Evolutionary conservation across 1,140 invertebrate species (phyloP).

Genomic region (Musca domestica): DNA sequence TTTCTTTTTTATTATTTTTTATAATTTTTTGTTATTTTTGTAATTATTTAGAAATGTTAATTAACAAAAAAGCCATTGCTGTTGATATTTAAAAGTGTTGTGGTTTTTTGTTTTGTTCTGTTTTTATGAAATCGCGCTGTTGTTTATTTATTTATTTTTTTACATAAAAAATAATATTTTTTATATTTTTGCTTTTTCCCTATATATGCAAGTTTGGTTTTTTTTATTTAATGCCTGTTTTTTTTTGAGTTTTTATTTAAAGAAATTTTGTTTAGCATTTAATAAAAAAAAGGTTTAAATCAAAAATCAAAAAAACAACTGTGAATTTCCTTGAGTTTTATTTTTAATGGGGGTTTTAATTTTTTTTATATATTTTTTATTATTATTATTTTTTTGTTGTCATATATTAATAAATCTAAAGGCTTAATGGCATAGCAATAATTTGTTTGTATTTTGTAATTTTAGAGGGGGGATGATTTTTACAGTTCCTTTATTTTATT

Average conservation of each 20-base stretch:
- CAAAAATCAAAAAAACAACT: constrained; percentile 22
- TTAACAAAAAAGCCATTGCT: constrained; percentile 35
- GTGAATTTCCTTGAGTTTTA: constrained; percentile 24
- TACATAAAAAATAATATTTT: constrained; percentile 41
- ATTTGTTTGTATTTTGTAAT: too few species aligned
- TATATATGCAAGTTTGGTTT: neutral
- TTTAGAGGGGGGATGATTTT: too few species aligned
- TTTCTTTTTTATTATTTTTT: neutral
- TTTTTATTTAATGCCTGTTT: too few species aligned
- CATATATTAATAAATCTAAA: constrained; percentile 18
- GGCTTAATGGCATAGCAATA: constrained; percentile 18
- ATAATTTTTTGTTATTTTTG: neutral
- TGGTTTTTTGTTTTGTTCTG: constrained; percentile 10
- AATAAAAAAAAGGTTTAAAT: too few species aligned
- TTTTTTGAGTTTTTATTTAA: too few species aligned
- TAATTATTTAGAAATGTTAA: constrained; percentile 19
- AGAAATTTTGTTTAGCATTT: too few species aligned
- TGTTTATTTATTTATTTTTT: constrained; percentile 36
- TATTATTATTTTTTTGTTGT: constrained; percentile 4
- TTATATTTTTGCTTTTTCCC: constrained; percentile 24
- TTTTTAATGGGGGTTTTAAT: neutral
- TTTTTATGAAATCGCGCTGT: constrained; percentile 37
- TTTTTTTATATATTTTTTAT: neutral
- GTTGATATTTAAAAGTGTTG: constrained; percentile 33
- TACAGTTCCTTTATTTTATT: too few species aligned